Evolutionary conservation across 2,888 invertebrate genomes (phyloP), one percentile per base, ranked within the genome.

Genomic region (Phalera bucephala): DNA sequence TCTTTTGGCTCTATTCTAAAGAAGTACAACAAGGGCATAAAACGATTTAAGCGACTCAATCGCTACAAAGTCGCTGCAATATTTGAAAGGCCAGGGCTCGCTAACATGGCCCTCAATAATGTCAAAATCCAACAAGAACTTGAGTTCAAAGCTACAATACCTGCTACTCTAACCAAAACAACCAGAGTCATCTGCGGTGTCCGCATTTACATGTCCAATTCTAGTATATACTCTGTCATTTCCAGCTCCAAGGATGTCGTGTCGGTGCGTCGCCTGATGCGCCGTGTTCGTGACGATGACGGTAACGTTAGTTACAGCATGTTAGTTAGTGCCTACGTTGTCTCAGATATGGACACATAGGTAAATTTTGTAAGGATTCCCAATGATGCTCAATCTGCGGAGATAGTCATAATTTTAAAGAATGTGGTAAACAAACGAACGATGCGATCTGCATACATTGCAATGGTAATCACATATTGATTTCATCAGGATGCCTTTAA

Each of bases 101-200:
- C 26, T 2, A 26, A 26, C n/a, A 13, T 26, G 26, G n/a, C 13
- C 13, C 2, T 13, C 2, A 26, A 26, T n/a, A 26, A 23, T 11
- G 7, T 23, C 4, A 23, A 23, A 6, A 8, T 11, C 0, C 23
- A 11, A 11, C 10, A 23, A 45, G 41, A 40, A 36, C 25, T 9
- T 40, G 43, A 29, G 31, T 37, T 43, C 34, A 37, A 11, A 37
- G 9, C 22, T 2, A 22, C 22, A 3, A 22, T 9, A 22, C 22
- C 22, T 9, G 22, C 22, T 4, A 9, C 22, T 4, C 9, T 22
- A 2, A 22, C 22, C 3, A 4, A 22, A 22, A 9, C 9, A 2
- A 7, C n/a, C 2, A 9, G 22, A 3, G 22, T 22, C 8, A 20
- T 20, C 2, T 8, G 20, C 20, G 20, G 20, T 20, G 20, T 20